Conservation (phyloP, 2,888 invertebrate species). For the Cataglyphis rosenhaueri region DNA sequence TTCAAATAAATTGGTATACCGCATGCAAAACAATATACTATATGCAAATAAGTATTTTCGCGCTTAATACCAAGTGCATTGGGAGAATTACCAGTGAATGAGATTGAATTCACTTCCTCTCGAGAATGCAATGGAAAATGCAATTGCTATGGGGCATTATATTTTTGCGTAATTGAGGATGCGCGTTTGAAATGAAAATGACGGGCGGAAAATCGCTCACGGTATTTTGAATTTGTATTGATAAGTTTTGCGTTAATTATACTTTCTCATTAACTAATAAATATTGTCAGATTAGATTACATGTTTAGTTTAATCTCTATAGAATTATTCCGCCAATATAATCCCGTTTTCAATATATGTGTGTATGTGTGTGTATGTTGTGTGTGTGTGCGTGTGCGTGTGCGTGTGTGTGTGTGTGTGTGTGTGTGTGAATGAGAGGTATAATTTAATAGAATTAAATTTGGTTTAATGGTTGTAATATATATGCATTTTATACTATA, state of each 20-base stretch:
- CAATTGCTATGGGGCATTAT: neutral
- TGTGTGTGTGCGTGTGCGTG: too few species aligned
- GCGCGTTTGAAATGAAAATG: slow-evolving; percentile 2
- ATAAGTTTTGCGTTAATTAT: neutral
- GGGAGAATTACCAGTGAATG: neutral
- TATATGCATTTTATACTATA: neutral
- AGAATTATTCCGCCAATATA: slow-evolving; percentile 28
- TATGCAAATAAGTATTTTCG: neutral
- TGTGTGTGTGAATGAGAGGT: neutral
- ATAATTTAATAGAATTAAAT: slow-evolving; percentile 32
- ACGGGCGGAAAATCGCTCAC: neutral
- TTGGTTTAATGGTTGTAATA: slow-evolving; percentile 12
- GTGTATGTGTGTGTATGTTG: too few species aligned
- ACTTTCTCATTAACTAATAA: slow-evolving; percentile 25
- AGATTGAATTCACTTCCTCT: slow-evolving; percentile 4
- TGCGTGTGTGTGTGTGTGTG: too few species aligned
- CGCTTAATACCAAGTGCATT: neutral
- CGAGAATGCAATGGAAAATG: slow-evolving; percentile 1
- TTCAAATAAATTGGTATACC: neutral
- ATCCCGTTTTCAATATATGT: slow-evolving; percentile 4
- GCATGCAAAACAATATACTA: neutral
- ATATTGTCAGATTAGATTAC: slow-evolving; percentile 33
- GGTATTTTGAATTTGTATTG: neutral
- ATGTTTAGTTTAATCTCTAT: slow-evolving; percentile 22
- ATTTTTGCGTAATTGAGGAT: slow-evolving; percentile 2